A percentile compares a stretch with the other conserved stretches of the same genome.
These are phyloP conservation scores for Melanotaenia parkinsoni DNA, from an alignment of 2,797 vertebrate species.

Conservation along the genomic window DNA sequence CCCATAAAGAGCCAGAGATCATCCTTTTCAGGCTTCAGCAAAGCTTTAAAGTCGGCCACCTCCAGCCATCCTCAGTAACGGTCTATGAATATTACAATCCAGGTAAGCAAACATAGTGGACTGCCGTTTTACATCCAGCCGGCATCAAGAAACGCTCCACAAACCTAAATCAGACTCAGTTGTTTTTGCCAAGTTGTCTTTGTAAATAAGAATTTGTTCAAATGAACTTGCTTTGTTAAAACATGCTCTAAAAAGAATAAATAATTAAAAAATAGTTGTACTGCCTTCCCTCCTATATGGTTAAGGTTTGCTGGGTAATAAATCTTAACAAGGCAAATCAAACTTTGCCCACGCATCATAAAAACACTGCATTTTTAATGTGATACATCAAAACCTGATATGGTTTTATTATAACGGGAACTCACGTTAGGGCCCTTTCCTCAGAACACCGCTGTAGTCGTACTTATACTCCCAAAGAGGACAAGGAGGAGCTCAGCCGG, in stretches of 20 bases:
- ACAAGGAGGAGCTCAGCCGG: constrained; percentile 67
- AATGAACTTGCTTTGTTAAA: no score
- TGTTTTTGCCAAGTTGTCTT: no score
- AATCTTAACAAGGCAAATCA: neutral
- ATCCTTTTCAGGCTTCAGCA: constrained; percentile 82
- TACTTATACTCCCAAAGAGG: constrained; percentile 73
- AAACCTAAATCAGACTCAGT: neutral
- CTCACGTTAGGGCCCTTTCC: neutral
- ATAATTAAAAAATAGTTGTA: neutral
- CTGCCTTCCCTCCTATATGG: neutral
- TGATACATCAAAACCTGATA: neutral
- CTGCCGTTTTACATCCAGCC: neutral
- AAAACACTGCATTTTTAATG: neutral
- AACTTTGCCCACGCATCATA: neutral
- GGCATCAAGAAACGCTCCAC: neutral
- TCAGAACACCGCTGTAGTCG: constrained; percentile 80
- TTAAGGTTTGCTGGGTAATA: neutral
- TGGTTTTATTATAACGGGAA: neutral
- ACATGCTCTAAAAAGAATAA: no score
- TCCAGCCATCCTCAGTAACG: constrained; percentile 80
- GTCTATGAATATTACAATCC: constrained; percentile 79
- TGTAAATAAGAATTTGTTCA: no score
- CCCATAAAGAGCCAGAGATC: constrained; percentile 74
- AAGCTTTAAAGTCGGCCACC: constrained; percentile 81
- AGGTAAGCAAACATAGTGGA: constrained; percentile 48